Percentiles rank a stretch among this genome's conserved stretches.
phyloP scores from a whole-genome alignment of 2,797 vertebrate species.

The Selene dorsalis region DNA sequence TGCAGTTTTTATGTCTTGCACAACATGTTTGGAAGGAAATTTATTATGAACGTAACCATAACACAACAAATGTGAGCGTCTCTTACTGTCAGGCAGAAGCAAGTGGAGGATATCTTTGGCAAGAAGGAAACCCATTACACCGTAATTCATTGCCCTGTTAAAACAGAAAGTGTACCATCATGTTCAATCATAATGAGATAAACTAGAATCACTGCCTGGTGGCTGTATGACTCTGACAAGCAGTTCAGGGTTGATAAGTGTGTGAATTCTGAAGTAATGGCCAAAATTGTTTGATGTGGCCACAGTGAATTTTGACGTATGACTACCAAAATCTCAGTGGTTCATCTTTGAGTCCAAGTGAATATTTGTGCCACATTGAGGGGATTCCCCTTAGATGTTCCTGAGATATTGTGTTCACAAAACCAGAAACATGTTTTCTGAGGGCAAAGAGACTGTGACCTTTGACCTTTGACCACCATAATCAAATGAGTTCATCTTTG shows the following conservation, averaged over 20 bases:
- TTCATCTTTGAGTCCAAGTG: too few species aligned
- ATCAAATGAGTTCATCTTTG: too few species aligned
- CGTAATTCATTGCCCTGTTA: constrained; percentile 85
- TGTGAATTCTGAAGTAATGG: background rate
- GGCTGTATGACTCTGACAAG: background rate
- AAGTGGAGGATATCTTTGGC: constrained; percentile 85
- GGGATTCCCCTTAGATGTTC: too few species aligned
- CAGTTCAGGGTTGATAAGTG: background rate
- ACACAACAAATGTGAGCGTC: background rate
- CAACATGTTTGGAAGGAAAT: background rate
- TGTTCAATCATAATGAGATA: background rate
- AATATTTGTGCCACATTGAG: too few species aligned
- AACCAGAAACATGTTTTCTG: too few species aligned
- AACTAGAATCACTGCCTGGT: background rate
- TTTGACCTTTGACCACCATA: too few species aligned
- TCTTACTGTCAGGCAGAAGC: constrained; percentile 83
- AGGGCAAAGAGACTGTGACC: too few species aligned
- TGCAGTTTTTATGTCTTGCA: background rate
- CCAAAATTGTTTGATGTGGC: background rate
- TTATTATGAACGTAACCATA: background rate
- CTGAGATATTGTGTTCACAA: too few species aligned
- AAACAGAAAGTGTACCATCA: background rate
- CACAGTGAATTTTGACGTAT: too few species aligned
- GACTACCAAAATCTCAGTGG: too few species aligned
- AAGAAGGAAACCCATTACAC: constrained; percentile 79